Evolutionary conservation across 2,797 vertebrate genomes (phyloP).

Genomic region (Rhinogobio ventralis): DNA sequence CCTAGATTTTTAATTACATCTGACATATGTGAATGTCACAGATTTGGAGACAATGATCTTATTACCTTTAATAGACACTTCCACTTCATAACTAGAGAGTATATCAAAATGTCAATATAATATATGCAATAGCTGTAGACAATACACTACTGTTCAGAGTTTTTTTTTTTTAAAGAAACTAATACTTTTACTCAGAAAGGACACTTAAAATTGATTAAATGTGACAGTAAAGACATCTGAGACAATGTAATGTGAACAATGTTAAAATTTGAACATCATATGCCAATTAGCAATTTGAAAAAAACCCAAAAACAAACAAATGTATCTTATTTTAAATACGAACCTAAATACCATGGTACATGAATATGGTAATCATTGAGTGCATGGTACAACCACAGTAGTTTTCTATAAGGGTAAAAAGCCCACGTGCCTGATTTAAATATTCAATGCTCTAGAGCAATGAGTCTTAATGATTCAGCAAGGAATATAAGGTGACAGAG

Average conservation of each 20-base stretch:
- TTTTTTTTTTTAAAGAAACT: neutral
- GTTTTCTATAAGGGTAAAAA: neutral
- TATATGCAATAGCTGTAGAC: neutral
- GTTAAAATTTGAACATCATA: neutral
- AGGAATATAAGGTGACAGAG: conserved; percentile 45
- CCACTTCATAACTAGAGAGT: neutral
- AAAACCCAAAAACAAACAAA: too few relatives aligned
- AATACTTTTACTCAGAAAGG: neutral
- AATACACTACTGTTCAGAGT: neutral
- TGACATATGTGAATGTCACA: conserved; percentile 28
- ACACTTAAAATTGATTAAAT: neutral
- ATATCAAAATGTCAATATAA: conserved; percentile 22
- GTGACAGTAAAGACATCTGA: neutral
- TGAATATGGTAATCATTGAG: neutral
- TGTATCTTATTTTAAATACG: neutral
- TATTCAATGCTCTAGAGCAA: conserved; percentile 6
- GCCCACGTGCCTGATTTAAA: conserved; percentile 20
- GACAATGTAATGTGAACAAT: neutral
- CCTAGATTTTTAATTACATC: conserved; percentile 20
- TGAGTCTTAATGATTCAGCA: conserved; percentile 32
- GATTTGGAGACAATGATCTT: conserved; percentile 17
- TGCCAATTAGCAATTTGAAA: neutral
- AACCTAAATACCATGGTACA: neutral
- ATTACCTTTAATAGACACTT: neutral
- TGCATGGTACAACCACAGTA: neutral